phyloP scores from a whole-genome alignment of 2,797 vertebrate species.

The Thripadectes ignobilis region DNA sequence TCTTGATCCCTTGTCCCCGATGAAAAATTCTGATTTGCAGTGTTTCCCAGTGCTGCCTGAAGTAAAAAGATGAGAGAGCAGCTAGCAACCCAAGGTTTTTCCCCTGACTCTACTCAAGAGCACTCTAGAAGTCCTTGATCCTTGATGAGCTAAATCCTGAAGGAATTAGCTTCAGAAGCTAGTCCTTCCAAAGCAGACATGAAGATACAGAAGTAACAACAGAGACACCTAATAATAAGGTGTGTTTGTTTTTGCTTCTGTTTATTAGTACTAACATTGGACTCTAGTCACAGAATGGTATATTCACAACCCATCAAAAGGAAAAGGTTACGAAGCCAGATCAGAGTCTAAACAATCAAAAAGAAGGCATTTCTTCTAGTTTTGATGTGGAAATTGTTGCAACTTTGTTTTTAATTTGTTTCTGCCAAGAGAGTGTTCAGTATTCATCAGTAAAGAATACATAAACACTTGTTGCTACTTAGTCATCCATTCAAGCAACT shows the following conservation, averaged over 20 bases:
- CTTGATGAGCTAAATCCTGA: slow-evolving; percentile 6
- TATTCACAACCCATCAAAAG: neutral
- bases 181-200: neutral
- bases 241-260: neutral
- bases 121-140: neutral
- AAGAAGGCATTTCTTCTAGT: neutral
- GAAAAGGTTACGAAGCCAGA: neutral
- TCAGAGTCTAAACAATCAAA: neutral
- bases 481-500: neutral
- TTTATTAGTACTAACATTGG: neutral
- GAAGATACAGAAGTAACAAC: neutral
- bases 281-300: neutral
- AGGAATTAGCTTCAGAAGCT: slow-evolving; percentile 19
- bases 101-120: neutral
- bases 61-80: slow-evolving; percentile 3
- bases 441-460: neutral
- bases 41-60: slow-evolving; percentile 2
- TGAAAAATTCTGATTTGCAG: slow-evolving; percentile 11
- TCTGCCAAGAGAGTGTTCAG: neutral
- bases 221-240: neutral
- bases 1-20: neutral
- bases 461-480: neutral
- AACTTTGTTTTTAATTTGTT: neutral
- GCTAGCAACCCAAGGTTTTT: neutral
- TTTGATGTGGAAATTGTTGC: neutral